phyloP scores from a whole-genome alignment of 2,888 invertebrate genomes.

The Clitarchus hookeri region DNA sequence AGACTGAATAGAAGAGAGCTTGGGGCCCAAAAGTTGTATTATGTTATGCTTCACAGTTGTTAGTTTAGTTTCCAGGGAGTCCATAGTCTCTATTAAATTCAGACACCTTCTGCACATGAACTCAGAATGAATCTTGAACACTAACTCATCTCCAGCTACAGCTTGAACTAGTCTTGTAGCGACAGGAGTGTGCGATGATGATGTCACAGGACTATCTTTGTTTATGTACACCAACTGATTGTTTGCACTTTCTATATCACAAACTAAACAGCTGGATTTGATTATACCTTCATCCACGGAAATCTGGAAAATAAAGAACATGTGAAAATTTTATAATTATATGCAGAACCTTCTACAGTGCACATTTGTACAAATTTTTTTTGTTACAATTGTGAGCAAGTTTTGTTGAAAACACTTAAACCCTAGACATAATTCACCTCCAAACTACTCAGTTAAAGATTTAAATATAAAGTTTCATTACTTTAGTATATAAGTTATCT shows the following conservation, averaged over 20 bases:
- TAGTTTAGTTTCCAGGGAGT: conserved; percentile 39
- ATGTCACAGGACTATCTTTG: conserved; percentile 35
- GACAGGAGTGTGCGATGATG: conserved; percentile 37
- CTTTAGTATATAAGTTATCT: no score
- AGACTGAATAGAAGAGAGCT: not conserved
- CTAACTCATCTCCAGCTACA: conserved; percentile 20
- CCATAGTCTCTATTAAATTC: conserved; percentile 37
- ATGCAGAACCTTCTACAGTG: no score
- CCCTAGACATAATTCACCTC: no score
- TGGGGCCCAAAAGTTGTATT: conserved; percentile 33
- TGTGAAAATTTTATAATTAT: no score
- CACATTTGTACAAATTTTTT: no score
- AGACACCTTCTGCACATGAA: conserved; percentile 38
- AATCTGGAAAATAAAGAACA: conserved; percentile 29
- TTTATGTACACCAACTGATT: conserved; percentile 36
- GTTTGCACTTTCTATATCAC: conserved; percentile 29
- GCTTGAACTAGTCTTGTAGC: conserved; percentile 36
- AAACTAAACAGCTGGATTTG: conserved; percentile 37
- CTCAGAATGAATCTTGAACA: conserved; percentile 26
- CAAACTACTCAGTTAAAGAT: no score
- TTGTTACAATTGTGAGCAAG: no score
- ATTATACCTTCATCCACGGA: conserved; percentile 34
- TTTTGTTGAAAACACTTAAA: no score
- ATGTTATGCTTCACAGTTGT: conserved; percentile 36
- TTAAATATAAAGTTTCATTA: no score